Evolutionary conservation across 1,140 invertebrate genomes (phyloP).

Genomic region (Drosophila sp.): DNA sequence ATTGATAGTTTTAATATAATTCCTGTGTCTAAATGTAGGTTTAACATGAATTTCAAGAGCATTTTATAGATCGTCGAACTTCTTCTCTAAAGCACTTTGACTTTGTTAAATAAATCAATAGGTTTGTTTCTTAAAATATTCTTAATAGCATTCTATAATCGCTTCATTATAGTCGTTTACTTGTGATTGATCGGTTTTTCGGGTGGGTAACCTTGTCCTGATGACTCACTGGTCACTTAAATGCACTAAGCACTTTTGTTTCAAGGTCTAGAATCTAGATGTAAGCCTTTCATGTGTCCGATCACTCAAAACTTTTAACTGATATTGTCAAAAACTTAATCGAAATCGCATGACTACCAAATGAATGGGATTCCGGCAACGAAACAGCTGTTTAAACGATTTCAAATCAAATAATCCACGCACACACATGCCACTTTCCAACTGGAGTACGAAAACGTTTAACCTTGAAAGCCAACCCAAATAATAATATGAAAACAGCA

Average conservation of each 20-base stretch:
- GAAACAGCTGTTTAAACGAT: constrained; percentile 1
- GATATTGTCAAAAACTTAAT: background rate
- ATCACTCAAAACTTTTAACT: background rate
- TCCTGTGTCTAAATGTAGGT: too few species aligned
- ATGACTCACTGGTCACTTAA: background rate
- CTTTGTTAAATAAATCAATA: too few species aligned
- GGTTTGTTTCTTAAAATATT: too few species aligned
- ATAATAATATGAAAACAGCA: constrained; percentile 13
- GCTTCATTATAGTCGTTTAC: too few species aligned
- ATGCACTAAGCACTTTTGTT: background rate
- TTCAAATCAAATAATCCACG: constrained; percentile 13
- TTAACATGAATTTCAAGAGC: too few species aligned
- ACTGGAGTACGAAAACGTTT: constrained; percentile 17
- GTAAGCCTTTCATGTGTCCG: background rate
- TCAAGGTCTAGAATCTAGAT: too few species aligned
- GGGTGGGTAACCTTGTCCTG: background rate
- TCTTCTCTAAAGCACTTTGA: too few species aligned
- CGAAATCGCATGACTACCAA: background rate
- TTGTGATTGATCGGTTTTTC: too few species aligned
- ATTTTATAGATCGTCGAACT: too few species aligned
- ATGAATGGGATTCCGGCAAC: background rate
- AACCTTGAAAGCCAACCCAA: constrained; percentile 49
- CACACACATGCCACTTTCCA: constrained; percentile 23
- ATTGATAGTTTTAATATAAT: too few species aligned
- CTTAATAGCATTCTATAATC: too few species aligned